phyloP scores from a whole-genome alignment of 2,113 vertebrate genomes.

The Archilochus colubris region DNA sequence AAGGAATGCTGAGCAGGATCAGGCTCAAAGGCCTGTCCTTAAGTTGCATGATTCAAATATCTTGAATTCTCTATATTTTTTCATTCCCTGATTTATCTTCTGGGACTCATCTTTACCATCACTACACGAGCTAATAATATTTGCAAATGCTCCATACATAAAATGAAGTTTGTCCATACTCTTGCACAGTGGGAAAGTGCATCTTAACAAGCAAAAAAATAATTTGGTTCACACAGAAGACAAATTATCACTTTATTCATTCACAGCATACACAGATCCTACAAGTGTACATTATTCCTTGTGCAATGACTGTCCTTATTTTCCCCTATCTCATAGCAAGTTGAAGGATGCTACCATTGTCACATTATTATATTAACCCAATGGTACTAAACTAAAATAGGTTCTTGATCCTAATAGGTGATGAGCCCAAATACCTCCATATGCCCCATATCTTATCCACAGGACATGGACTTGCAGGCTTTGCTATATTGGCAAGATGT shows the following conservation, averaged over 20 bases:
- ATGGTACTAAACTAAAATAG: neutral
- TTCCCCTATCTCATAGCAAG: neutral
- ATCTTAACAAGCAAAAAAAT: neutral
- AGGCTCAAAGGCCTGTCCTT: neutral
- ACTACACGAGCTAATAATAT: neutral
- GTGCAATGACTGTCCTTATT: rapidly evolving
- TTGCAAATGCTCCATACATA: neutral
- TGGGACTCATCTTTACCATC: neutral
- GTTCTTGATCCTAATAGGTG: neutral
- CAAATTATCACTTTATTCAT: neutral
- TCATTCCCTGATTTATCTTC: neutral
- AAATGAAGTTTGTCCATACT: neutral
- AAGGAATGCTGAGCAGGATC: neutral
- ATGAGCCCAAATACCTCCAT: neutral
- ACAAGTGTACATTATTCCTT: neutral
- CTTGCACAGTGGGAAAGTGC: neutral
- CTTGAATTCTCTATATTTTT: neutral
- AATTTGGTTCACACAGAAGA: neutral
- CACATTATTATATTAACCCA: neutral
- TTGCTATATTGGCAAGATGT: neutral
- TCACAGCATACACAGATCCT: neutral
- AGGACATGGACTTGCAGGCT: neutral
- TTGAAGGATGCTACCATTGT: neutral
- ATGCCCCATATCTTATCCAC: neutral
- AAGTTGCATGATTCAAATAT: neutral